Evolutionary conservation across 2,888 invertebrate species (phyloP).

Genomic region (Nomada fabriciana): DNA sequence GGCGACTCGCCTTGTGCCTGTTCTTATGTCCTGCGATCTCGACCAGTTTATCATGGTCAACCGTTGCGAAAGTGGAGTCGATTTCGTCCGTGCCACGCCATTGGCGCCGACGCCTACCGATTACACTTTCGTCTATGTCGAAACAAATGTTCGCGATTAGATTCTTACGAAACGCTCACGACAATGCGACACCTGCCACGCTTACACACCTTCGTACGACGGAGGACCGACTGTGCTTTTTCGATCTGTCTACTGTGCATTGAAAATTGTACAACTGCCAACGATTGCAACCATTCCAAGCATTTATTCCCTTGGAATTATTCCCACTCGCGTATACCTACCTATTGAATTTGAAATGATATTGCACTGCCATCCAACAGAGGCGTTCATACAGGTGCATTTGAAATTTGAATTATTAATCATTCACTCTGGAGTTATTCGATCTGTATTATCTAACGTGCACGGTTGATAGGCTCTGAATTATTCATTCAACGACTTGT

Average conservation of each 20-base stretch:
- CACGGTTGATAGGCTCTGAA: too few relatives aligned
- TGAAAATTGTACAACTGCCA: too few relatives aligned
- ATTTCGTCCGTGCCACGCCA: conserved; percentile 30
- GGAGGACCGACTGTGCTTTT: not conserved
- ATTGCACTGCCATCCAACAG: too few relatives aligned
- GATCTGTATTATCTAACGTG: too few relatives aligned
- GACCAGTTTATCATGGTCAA: conserved; percentile 64
- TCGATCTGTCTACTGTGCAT: not conserved
- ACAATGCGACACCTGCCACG: not conserved
- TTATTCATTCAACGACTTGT: too few relatives aligned
- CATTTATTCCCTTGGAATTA: too few relatives aligned
- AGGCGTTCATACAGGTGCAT: too few relatives aligned
- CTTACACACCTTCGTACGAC: not conserved
- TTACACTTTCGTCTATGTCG: conserved; percentile 5
- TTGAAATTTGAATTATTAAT: too few relatives aligned
- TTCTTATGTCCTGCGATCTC: conserved; percentile 63
- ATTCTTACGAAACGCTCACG: not conserved
- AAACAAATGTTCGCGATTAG: conserved; percentile 17
- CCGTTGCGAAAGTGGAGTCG: conserved; percentile 40
- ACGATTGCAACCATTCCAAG: not conserved
- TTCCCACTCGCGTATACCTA: too few relatives aligned
- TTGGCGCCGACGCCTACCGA: conserved; percentile 1
- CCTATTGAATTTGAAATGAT: too few relatives aligned
- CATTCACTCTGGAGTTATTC: too few relatives aligned
- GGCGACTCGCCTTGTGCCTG: conserved; percentile 80